Conservation (phyloP, 2,797 vertebrate genomes). For the Sebastes diploproa region DNA sequence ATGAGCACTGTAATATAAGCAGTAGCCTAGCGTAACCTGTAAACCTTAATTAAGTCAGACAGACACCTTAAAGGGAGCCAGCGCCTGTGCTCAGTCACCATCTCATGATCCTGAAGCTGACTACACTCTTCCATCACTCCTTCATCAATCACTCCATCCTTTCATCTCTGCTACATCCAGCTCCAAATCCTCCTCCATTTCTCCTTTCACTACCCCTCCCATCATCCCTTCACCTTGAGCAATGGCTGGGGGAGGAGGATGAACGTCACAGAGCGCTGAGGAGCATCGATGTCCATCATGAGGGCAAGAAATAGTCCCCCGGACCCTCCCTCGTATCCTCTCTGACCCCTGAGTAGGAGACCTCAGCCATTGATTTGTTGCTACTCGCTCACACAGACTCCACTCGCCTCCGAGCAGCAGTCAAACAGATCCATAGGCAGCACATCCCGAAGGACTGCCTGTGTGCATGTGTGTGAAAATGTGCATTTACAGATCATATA, state of each 20-base stretch:
- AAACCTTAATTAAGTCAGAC: conserved; percentile 83
- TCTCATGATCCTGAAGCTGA: conserved; percentile 50
- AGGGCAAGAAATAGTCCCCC: conserved; percentile 57
- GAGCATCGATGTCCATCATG: conserved; percentile 61
- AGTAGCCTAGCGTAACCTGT: conserved; percentile 78
- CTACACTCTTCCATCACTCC: conserved; percentile 45
- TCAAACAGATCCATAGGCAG: conserved; percentile 72
- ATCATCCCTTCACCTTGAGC: conserved; percentile 68
- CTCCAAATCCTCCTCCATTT: conserved; percentile 57
- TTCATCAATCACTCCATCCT: conserved; percentile 61
- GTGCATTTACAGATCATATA: conserved; percentile 19
- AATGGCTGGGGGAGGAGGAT: conserved; percentile 42
- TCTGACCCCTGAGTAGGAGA: conserved; percentile 70
- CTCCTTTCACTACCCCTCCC: conserved; percentile 57
- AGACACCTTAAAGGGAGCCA: conserved; percentile 72
- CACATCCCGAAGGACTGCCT: conserved; percentile 43
- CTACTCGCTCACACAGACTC: conserved; percentile 65
- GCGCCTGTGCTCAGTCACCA: conserved; percentile 53
- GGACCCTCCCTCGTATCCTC: conserved; percentile 63
- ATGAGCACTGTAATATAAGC: conserved; percentile 80
- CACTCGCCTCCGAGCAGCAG: conserved; percentile 48
- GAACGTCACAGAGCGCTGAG: conserved; percentile 23
- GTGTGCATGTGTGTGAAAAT: conserved; percentile 17
- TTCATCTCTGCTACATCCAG: conserved; percentile 54
- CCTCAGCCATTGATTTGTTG: conserved; percentile 78